phyloP scores from a whole-genome alignment of 1,140 invertebrate genomes.

The Elymnias hypermnestra region DNA sequence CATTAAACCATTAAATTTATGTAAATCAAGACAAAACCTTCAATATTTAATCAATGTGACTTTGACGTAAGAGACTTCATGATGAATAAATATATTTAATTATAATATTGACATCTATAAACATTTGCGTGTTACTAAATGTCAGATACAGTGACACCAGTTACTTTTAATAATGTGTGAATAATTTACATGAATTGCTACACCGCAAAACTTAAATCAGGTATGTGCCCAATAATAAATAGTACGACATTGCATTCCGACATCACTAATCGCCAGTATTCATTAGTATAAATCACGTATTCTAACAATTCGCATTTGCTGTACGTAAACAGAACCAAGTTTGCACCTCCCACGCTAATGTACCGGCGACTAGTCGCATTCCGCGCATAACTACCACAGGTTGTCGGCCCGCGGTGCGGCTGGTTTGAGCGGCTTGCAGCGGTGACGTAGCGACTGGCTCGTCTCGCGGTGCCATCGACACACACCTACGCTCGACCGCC shows the following conservation, averaged over 20 bases:
- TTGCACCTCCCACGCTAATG: slow-evolving; percentile 55
- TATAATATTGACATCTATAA: no score
- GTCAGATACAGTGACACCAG: no score
- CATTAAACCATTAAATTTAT: no score
- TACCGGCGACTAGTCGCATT: slow-evolving; percentile 58
- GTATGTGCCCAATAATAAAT: slow-evolving; percentile 10
- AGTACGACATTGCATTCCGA: not conserved
- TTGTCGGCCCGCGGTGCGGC: slow-evolving; percentile 54
- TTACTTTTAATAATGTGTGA: no score
- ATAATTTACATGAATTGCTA: slow-evolving; percentile 14
- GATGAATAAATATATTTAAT: no score
- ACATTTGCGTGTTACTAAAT: no score
- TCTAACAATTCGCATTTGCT: slow-evolving; percentile 35
- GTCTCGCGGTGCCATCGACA: slow-evolving; percentile 16
- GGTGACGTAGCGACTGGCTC: slow-evolving; percentile 48
- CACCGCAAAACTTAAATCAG: slow-evolving; percentile 10
- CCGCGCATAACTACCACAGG: slow-evolving; percentile 59
- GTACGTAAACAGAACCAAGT: slow-evolving; percentile 33
- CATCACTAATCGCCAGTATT: slow-evolving; percentile 1
- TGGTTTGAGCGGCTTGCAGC: slow-evolving; percentile 48
- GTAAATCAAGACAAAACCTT: no score
- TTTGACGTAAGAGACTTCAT: no score
- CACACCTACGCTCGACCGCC: slow-evolving; percentile 12
- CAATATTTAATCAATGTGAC: no score
- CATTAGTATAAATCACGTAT: not conserved